Conservation (phyloP, 2,113 vertebrate species). For the Cynopterus brachyotis region DNA sequence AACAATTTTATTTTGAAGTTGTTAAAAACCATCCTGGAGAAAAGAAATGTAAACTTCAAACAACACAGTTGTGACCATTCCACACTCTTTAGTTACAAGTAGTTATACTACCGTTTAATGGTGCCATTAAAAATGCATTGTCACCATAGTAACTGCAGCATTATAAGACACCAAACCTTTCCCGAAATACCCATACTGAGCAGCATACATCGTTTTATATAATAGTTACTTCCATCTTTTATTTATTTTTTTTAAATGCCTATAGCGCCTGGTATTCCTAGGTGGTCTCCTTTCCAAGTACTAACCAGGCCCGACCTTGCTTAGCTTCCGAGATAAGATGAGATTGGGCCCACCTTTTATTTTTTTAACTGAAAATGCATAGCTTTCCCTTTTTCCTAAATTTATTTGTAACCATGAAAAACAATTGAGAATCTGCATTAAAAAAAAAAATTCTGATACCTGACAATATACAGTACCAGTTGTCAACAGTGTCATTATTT, state of each 20-base stretch:
- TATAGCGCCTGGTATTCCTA: too few species aligned
- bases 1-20: constrained; percentile 55
- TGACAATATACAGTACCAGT: background rate
- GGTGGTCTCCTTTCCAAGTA: too few species aligned
- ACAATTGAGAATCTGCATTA: background rate
- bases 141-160: constrained; percentile 80
- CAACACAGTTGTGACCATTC: constrained; percentile 70
- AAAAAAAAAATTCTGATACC: background rate
- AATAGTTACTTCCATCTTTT: background rate
- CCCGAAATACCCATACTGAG: constrained; percentile 37
- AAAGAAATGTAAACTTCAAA: constrained; percentile 61
- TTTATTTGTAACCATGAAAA: constrained; percentile 36
- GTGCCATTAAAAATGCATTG: constrained; percentile 83
- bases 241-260: background rate
- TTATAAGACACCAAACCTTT: constrained; percentile 64
- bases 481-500: background rate
- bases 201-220: constrained; percentile 2
- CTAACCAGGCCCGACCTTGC: too few species aligned
- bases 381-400: background rate
- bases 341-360: background rate
- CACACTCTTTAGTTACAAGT: constrained; percentile 74
- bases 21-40: constrained; percentile 43
- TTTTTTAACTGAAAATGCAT: background rate
- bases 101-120: constrained; percentile 76
- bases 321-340: too few species aligned